Percentiles rank a stretch among this genome's conserved stretches.
Conservation (phyloP, 2,113 vertebrate species). For the Cynocephalus volans region DNA sequence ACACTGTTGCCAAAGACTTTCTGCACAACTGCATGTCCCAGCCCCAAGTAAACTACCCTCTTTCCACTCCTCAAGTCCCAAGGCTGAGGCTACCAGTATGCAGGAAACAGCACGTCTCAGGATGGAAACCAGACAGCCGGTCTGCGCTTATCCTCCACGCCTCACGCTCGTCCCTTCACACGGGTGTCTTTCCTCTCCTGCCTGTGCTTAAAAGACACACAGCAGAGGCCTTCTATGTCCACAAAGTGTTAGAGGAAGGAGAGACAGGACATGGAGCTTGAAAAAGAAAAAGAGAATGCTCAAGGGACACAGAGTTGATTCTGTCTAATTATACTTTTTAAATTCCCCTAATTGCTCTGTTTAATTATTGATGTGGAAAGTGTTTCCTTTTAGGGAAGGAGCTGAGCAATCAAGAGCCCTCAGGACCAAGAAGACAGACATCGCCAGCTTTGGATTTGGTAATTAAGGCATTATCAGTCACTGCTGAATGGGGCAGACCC, state of each 20-base stretch:
- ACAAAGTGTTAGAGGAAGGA: constrained; percentile 8
- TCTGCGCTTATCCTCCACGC: neutral
- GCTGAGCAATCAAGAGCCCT: constrained; percentile 71
- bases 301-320: constrained; percentile 86
- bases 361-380: constrained; percentile 92
- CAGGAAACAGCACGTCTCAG: neutral
- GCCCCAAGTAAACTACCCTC: fast-evolving
- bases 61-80: neutral
- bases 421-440: constrained; percentile 24
- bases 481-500: fast-evolving
- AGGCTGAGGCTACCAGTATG: no score
- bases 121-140: neutral
- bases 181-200: neutral
- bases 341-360: constrained; percentile 92
- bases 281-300: constrained; percentile 74
- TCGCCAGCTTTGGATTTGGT: constrained; percentile 70
- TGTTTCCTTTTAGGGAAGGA: constrained; percentile 82
- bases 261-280: neutral
- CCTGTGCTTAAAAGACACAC: neutral
- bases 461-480: constrained; percentile 21
- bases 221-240: constrained; percentile 30
- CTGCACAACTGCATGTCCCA: neutral
- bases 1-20: neutral
- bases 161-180: neutral
- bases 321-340: constrained; percentile 90